Evolutionary conservation across 2,888 invertebrate genomes (phyloP).

Genomic region (Caenorhabditis auriculariae): DNA sequence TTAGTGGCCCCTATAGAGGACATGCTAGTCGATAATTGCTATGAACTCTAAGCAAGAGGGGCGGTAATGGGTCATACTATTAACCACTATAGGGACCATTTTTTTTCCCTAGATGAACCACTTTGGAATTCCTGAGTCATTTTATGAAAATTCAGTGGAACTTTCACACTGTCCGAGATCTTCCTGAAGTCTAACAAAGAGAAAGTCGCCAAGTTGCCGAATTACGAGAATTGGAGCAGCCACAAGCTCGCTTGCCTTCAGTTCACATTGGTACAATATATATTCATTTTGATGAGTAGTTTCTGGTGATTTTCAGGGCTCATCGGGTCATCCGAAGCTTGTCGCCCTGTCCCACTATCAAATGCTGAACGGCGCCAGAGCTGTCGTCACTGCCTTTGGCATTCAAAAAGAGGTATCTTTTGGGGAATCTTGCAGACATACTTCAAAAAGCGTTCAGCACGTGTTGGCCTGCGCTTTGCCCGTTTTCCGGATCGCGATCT

Average conservation of each 20-base stretch:
- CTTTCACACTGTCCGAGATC: constrained; percentile 57
- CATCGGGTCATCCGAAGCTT: constrained; percentile 54
- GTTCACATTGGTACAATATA: constrained; percentile 47
- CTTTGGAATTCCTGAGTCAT: not conserved
- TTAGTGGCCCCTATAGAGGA: too few species aligned
- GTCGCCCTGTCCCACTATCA: constrained; percentile 59
- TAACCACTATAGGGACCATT: constrained; percentile 3
- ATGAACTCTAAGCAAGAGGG: not conserved
- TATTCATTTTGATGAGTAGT: too few species aligned
- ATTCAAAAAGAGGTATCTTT: constrained; percentile 30
- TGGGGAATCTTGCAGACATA: not conserved
- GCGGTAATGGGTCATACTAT: constrained; percentile 1
- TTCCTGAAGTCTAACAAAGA: constrained; percentile 48
- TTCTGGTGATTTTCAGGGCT: constrained; percentile 55
- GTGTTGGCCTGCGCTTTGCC: constrained; percentile 59
- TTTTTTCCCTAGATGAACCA: not conserved
- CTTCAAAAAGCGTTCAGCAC: constrained; percentile 30
- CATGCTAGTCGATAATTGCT: too few species aligned
- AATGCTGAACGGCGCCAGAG: constrained; percentile 56
- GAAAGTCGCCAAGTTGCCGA: constrained; percentile 49
- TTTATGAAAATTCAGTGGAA: constrained; percentile 56
- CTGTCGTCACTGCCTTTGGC: constrained; percentile 52
- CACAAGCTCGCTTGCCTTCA: constrained; percentile 56
- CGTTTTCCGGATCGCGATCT: constrained; percentile 59
- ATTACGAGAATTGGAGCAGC: constrained; percentile 51